Base-by-base conservation (phyloP, 2,113 vertebrate species). In the Zapornia atra region DNA sequence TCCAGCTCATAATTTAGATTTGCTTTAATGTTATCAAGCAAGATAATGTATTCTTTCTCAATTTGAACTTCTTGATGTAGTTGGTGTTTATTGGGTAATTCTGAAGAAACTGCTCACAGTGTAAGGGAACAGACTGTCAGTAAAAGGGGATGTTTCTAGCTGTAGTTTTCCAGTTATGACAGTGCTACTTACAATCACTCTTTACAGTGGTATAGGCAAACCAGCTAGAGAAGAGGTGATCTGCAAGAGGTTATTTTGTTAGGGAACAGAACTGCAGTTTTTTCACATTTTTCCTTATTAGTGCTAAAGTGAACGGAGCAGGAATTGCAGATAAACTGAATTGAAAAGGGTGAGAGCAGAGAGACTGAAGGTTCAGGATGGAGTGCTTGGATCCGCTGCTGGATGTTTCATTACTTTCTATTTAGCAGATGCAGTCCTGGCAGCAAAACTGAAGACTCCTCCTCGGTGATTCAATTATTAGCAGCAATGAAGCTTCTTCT, bases 11-110 rank as follows among this genome's bases (percentile, higher is more conserved):
- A 69, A 92, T 46, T 85, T 90, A 48, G 60, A 86, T 65, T 89
- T 95, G 59, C 64, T 89, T 15, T 81, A 96, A 86, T 76, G 59
- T 10, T 19, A 25, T 36, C 86, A 96, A 94, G 24, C n/a, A 84
- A 90, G 46, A 28, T 63, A 82, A 95, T 20, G 12, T 66, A n/a
- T 9, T 72, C 22, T 48, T 69, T 28, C 57, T n/a, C 60, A 54
- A 6, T 83, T 69, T 85, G 28, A 87, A 46, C 75, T 82, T 88
- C 40, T 18, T 73, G 36, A n/a, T 33, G 6, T 14, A 42, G 7
- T 60, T 86, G 48, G 16, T 54, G 54, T 92, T 90, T 88, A 53
- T 25, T 1, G 1, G 10, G 14, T 76, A 86, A 83, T 73, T 88
- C 21, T 78, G 59, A 89, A 46, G 3, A 88, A 76, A 69, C 50